phyloP scores from a whole-genome alignment of 2,113 vertebrate genomes.

The Ariopsis seemanni region DNA sequence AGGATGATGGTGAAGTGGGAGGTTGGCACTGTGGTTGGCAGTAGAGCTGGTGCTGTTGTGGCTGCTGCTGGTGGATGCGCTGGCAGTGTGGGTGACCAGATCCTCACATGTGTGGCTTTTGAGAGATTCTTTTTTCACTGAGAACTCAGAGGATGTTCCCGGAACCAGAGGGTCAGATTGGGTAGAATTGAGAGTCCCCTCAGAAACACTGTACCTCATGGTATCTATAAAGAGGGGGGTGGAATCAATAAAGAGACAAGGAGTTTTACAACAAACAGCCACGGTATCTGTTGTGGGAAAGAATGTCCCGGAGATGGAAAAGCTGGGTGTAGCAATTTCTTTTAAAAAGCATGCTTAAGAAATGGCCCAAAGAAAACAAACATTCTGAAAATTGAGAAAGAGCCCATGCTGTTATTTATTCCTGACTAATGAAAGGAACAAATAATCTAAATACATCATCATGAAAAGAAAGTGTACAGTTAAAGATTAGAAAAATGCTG shows the following conservation, averaged over 20 bases:
- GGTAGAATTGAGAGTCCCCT: constrained; percentile 71
- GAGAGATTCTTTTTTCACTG: constrained; percentile 66
- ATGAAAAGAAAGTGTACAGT: background rate
- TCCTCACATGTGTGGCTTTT: constrained; percentile 80
- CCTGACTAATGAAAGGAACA: background rate
- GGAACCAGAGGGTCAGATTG: constrained; percentile 67
- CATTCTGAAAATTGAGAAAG: background rate
- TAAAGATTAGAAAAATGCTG: background rate
- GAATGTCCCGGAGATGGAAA: background rate
- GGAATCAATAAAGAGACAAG: background rate
- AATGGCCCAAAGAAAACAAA: background rate
- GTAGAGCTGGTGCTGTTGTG: constrained; percentile 1
- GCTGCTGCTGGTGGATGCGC: background rate
- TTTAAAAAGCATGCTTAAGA: background rate
- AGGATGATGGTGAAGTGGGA: constrained; percentile 5
- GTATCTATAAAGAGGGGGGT: constrained; percentile 58
- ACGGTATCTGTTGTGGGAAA: background rate
- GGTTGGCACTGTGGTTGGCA: constrained; percentile 48
- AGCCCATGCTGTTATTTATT: background rate
- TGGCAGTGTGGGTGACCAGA: constrained; percentile 61
- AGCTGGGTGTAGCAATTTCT: background rate
- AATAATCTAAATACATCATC: background rate
- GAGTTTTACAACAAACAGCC: background rate
- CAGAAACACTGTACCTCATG: constrained; percentile 81
- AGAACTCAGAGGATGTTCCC: constrained; percentile 43